Conservation (phyloP, 2,113 vertebrate species). For the Melanocharis versteri region DNA sequence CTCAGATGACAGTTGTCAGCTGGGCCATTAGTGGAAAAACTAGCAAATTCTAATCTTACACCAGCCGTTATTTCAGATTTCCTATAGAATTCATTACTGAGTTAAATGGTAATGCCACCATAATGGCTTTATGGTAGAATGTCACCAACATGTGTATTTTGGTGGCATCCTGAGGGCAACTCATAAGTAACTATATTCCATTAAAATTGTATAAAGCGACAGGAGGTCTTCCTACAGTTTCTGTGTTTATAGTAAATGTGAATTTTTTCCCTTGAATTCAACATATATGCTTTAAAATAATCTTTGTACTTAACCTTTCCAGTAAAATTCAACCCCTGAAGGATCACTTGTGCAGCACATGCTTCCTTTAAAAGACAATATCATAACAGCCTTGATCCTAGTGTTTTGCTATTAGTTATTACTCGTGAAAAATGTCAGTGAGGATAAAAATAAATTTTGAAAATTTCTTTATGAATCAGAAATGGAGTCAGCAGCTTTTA, state of each 20-base stretch:
- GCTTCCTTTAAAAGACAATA: not conserved
- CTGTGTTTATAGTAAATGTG: not conserved
- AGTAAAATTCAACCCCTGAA: not conserved
- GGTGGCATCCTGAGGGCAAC: not conserved
- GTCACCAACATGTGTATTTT: not conserved
- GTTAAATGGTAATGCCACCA: not conserved
- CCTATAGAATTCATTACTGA: not conserved
- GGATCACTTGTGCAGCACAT: not conserved
- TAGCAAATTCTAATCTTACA: not conserved
- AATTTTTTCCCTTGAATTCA: not conserved
- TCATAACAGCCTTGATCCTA: not conserved
- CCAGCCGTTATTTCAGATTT: not conserved
- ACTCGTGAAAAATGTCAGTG: not conserved
- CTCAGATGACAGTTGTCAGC: not conserved
- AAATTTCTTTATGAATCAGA: not conserved
- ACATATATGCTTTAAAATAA: not conserved
- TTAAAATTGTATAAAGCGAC: not conserved
- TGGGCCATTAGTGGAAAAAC: not conserved
- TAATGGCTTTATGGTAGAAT: not conserved
- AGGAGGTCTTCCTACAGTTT: not conserved
- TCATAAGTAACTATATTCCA: not conserved
- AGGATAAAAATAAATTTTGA: not conserved
- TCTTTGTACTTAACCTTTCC: not conserved
- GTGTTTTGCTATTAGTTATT: not conserved
- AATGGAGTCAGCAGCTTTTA: constrained; percentile 37